Conservation (phyloP, 2,888 invertebrate genomes). For the Diadromus collaris region DNA sequence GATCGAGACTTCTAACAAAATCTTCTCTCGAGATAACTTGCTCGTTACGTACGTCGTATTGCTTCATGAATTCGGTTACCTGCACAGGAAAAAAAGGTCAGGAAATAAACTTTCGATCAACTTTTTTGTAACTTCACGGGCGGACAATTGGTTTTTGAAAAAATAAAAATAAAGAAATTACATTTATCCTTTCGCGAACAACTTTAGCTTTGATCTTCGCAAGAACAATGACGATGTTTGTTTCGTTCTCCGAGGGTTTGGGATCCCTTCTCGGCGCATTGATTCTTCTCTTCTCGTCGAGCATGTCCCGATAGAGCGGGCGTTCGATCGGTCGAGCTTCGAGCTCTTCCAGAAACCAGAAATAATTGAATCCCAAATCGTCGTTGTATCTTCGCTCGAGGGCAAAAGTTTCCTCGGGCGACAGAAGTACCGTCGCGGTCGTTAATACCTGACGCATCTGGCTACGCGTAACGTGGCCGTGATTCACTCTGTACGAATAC, state of each 20-base stretch:
- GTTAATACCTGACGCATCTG: conserved; percentile 87
- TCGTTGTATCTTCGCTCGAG: conserved; percentile 87
- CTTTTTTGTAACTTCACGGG: not conserved
- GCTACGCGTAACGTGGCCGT: conserved; percentile 87
- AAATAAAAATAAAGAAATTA: conserved; percentile 52
- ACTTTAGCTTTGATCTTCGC: conserved; percentile 89
- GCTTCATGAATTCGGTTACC: conserved; percentile 85
- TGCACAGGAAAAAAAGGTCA: conserved; percentile 68
- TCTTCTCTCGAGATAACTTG: conserved; percentile 84
- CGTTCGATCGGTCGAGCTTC: conserved; percentile 79
- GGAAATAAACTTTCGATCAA: not conserved
- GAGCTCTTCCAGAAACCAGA: conserved; percentile 86
- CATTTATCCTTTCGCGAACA: conserved; percentile 84
- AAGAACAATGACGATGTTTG: conserved; percentile 86
- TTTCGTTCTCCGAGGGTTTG: conserved; percentile 80
- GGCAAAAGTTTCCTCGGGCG: conserved; percentile 85
- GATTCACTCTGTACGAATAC: conserved; percentile 82
- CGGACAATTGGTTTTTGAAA: not conserved
- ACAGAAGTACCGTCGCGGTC: conserved; percentile 85
- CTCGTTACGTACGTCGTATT: conserved; percentile 85
- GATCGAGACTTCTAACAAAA: conserved; percentile 87
- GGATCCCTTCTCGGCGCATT: conserved; percentile 75
- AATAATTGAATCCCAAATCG: conserved; percentile 89
- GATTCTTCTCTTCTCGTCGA: conserved; percentile 77
- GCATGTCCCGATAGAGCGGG: conserved; percentile 78